Conservation (phyloP, 2,888 invertebrate genomes). For the Synergus itoensis region DNA sequence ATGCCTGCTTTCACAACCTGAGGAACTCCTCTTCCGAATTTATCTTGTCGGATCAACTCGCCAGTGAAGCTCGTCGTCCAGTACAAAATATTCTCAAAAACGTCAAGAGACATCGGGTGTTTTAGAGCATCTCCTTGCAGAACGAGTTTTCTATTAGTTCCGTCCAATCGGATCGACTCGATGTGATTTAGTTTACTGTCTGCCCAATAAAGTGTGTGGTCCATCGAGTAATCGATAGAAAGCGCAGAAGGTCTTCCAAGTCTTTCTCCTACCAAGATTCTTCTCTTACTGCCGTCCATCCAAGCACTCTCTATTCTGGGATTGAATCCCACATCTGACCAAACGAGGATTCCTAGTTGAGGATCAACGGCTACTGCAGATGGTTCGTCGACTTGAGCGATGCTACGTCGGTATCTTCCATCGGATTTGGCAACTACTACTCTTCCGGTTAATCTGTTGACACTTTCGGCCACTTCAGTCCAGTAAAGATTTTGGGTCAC, state of each 20-base stretch:
- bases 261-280: conserved; percentile 88
- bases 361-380: conserved; percentile 94
- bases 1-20: conserved; percentile 90
- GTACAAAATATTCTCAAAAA: conserved; percentile 95
- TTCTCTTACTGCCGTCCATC: conserved; percentile 97
- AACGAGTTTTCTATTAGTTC: conserved; percentile 86
- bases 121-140: conserved; percentile 82
- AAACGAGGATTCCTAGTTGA: conserved; percentile 91
- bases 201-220: conserved; percentile 95
- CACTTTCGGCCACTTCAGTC: conserved; percentile 87
- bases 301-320: conserved; percentile 97
- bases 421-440: conserved; percentile 94
- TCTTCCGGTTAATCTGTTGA: conserved; percentile 80
- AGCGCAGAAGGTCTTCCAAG: conserved; percentile 94
- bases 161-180: conserved; percentile 91
- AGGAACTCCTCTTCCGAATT: conserved; percentile 97
- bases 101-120: conserved; percentile 87
- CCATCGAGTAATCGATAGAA: conserved; percentile 93
- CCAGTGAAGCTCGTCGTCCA: conserved; percentile 96
- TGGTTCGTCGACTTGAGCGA: conserved; percentile 90
- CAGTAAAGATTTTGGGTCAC: conserved; percentile 95
- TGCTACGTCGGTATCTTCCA: conserved; percentile 90
- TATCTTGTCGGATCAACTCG: conserved; percentile 93
- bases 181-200: conserved; percentile 95
- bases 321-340: conserved; percentile 94